Conservation (phyloP, 2,113 vertebrate genomes). For the Tragelaphus buxtoni region DNA sequence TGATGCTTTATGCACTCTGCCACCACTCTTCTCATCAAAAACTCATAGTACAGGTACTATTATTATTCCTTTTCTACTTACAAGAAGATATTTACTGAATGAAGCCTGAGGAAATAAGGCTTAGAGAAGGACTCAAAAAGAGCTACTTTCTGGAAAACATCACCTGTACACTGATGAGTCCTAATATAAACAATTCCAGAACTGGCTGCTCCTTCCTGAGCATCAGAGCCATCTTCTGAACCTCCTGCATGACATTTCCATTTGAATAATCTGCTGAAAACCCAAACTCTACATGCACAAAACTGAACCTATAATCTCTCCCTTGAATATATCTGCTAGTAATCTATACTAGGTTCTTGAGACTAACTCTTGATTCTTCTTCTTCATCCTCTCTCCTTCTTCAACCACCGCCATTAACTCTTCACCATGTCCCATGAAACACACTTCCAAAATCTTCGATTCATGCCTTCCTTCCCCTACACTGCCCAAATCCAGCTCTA, state of each 20-base stretch:
- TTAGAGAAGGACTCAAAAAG: not conserved
- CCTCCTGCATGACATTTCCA: not conserved
- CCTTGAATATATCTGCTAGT: not conserved
- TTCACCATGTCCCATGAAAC: not conserved
- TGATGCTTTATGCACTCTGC: not conserved
- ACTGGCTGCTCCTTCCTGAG: not conserved
- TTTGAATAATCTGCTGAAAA: not conserved
- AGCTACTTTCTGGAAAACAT: not conserved
- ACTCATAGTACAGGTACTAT: not conserved
- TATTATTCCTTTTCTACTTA: not conserved
- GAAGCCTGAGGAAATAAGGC: not conserved
- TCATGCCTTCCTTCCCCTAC: not conserved
- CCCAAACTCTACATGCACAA: not conserved
- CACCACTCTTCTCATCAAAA: not conserved
- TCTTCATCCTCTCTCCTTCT: not conserved
- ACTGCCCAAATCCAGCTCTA: not conserved
- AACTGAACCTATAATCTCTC: not conserved
- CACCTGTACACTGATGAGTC: not conserved
- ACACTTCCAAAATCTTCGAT: not conserved
- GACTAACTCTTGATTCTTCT: not conserved
- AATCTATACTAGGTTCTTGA: not conserved
- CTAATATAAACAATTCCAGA: not conserved
- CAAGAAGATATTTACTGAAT: not conserved
- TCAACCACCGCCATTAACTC: not conserved
- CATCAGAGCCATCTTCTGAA: not conserved